Base-by-base conservation (phyloP, 2,113 vertebrate species). In the Lepisosteus oculatus region DNA sequence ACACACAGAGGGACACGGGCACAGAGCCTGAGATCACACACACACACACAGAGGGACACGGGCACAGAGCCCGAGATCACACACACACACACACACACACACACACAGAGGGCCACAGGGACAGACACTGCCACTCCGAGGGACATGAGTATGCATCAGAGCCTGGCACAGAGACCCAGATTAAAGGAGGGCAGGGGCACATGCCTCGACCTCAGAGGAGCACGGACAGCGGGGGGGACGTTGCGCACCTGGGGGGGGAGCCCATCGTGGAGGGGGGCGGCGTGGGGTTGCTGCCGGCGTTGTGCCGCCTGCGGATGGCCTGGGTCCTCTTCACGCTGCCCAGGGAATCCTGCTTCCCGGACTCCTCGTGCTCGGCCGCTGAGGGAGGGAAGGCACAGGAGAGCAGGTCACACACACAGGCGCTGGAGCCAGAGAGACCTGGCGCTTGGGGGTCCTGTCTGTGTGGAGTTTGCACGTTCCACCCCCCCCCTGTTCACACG, bases 231-330 rank as follows among this genome's bases (percentile, higher is more conserved):
- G 51, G 41, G 43, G 4, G 43, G 4, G 8, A 2, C 1, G 8
- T 41, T 13, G 74, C 87, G 68, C 41, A 95, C 94, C 92, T 95
- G 45, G 94, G 95, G 1, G 95, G 95, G 0, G 95, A 96, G 13
- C 95, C 95, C 94, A 95, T 95, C 74, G 94, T 90, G 0, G 95
- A 96, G 0, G 95, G 93, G 0, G 95, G 95, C 0, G 95, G 95
- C 0, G 95, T 96, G 43, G 95, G 95, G 82, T 95, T 96, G 85
- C 93, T 95, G 71, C 95, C 95, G 0, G 95, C 95, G 2, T 96
- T 95, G 83, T 96, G 95, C 65, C 95, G 88, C 70, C 95, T 87
- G 70, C 95, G 91, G 79, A 95, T 95, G 6, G 95, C 95, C 83
- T 95, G 94, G 8, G 92, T 89, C 67, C 95, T 91, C 85, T 94